Evolutionary conservation across 2,113 vertebrate species (phyloP).

Genomic region (Dasyurus viverrinus): DNA sequence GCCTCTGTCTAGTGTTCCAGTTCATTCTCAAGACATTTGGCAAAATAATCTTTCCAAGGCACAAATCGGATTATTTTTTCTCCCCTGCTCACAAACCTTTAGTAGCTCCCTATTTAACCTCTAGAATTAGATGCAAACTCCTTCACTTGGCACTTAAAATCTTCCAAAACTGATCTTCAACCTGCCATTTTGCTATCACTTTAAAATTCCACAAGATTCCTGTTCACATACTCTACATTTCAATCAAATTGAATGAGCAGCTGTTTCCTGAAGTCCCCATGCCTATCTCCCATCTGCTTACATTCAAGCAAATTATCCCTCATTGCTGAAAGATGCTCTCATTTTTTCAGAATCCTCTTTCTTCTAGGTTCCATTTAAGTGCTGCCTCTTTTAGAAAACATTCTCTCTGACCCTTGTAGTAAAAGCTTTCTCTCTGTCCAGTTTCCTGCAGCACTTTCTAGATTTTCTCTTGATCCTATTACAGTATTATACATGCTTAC

Average conservation of each 20-base stretch:
- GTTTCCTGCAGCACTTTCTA: neutral
- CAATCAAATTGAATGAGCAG: neutral
- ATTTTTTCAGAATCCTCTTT: neutral
- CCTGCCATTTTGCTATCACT: neutral
- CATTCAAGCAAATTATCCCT: neutral
- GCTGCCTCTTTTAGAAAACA: neutral
- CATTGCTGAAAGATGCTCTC: neutral
- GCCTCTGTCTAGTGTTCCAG: neutral
- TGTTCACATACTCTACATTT: neutral
- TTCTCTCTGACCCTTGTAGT: neutral
- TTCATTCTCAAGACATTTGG: neutral
- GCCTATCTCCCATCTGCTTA: neutral
- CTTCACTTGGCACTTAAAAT: neutral
- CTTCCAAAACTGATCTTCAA: neutral
- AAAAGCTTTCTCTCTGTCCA: neutral
- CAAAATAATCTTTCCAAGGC: neutral
- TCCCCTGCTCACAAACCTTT: neutral
- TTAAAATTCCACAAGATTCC: constrained; percentile 33
- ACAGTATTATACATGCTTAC: neutral
- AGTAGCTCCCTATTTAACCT: neutral
- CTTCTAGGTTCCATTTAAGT: neutral
- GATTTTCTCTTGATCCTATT: neutral
- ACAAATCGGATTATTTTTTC: neutral
- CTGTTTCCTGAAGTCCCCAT: neutral
- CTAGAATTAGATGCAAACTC: neutral